These are phyloP conservation scores for Mythimna impura DNA, from an alignment of 2,888 invertebrate genomes.

Conservation along the genomic window DNA sequence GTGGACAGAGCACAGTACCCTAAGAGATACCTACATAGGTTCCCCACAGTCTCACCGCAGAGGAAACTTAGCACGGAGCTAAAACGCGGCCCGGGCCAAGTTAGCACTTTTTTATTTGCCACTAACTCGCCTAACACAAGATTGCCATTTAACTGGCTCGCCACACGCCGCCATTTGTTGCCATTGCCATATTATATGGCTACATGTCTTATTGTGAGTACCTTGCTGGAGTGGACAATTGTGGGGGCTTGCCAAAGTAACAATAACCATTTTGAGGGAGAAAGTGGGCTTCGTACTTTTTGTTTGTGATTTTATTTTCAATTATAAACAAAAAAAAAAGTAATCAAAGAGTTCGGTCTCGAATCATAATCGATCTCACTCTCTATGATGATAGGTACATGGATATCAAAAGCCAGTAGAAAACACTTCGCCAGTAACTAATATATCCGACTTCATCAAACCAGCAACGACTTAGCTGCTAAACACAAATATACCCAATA, in stretches of 20 bases:
- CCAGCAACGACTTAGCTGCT: conserved; percentile 6
- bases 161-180: conserved; percentile 71
- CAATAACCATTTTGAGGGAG: conserved; percentile 10
- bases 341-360: not conserved
- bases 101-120: conserved; percentile 71
- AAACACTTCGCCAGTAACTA: not conserved
- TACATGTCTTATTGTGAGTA: conserved; percentile 49
- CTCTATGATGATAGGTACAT: too few species aligned
- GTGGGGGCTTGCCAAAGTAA: conserved; percentile 25
- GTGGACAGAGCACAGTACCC: not conserved
- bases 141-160: conserved; percentile 79
- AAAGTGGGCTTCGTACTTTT: conserved; percentile 7
- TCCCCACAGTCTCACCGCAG: conserved; percentile 53
- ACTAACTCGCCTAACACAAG: conserved; percentile 70
- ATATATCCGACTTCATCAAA: not conserved
- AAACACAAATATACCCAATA: conserved; percentile 21
- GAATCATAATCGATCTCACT: too few species aligned
- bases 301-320: not conserved
- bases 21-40: conserved; percentile 38
- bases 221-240: conserved; percentile 41
- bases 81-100: conserved; percentile 40
- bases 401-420: not conserved
- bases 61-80: conserved; percentile 43
- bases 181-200: conserved; percentile 58
- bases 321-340: not conserved